Evolutionary conservation across 23 tunicate species (phyloP), one percentile per base, ranked within the genome.

Genomic region (Botrylloides violaceus): DNA sequence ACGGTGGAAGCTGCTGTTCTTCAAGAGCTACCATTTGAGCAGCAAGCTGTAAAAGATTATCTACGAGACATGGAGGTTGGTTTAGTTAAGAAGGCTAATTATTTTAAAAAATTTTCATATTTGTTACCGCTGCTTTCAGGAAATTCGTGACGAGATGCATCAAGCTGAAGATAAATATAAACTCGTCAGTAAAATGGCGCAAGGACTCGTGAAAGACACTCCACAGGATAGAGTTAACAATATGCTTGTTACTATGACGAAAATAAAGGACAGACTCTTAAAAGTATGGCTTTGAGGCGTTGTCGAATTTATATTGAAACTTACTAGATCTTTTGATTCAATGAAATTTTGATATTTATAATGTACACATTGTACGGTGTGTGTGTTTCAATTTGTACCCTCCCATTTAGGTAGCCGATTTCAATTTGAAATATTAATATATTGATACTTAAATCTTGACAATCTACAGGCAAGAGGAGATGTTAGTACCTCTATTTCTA

Each of bases 171-270:
- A 88, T 19, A 80, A 82, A 36, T 88, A 82, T 35, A 88, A 88
- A 65, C 49, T 60, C 3, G 25, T 88, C 65, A 88, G 95, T 49
- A 76, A 61, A 56, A 29, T 87, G 7, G 95, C 95, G 12, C 95
- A 87, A 64, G 64, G 48, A 3, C 47, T 87, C 4, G 95, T 87
- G 12, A 87, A 76, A 76, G 77, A 76, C 25, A 76, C 95, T 1
- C 75, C 84, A 2, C 66, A 70, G 60, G 65, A 76, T 5, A 63
- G 76, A 57, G 95, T 87, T 29, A 61, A 59, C 29, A 35, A 50
- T 15, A 87, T 87, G 95, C 66, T 87, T 55, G 59, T 62, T 15
- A 64, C 82, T 3, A 87, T 87, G 95, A 87, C 95, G 0, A 38
- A 59, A 27, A 61, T 87, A 15, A 87, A 87, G 59, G 80, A 87